A percentile compares a stretch with the other conserved stretches of the same genome.
phyloP scores from a whole-genome alignment of 2,113 vertebrate genomes.

The Microtus pennsylvanicus region DNA sequence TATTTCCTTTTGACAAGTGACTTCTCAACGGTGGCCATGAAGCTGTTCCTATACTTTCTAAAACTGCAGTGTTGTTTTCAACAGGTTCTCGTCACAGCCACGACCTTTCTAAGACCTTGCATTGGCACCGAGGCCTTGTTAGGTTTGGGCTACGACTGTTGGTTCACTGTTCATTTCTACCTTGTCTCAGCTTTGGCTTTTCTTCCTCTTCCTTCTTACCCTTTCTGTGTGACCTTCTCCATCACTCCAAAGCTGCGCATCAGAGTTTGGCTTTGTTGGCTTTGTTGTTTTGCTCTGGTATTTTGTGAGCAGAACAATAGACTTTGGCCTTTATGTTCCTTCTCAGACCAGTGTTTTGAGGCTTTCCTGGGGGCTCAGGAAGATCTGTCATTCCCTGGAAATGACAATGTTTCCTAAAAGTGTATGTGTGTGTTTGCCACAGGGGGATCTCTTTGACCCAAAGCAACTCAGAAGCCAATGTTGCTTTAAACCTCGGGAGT shows the following conservation, averaged over 20 bases:
- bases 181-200: background rate
- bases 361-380: background rate
- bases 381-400: background rate
- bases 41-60: background rate
- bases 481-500: background rate
- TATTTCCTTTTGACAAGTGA: constrained; percentile 49
- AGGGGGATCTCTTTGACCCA: background rate
- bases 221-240: background rate
- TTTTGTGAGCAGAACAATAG: background rate
- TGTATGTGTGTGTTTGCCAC: background rate
- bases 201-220: background rate
- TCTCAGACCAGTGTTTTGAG: background rate
- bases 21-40: background rate
- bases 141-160: background rate
- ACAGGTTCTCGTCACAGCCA: background rate
- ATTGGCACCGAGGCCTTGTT: background rate
- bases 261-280: background rate
- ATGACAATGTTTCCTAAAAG: background rate
- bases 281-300: background rate
- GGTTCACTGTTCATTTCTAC: background rate
- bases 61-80: background rate
- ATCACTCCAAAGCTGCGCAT: background rate
- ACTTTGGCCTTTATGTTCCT: background rate
- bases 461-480: background rate
- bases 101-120: background rate